Percentiles rank a stretch among this genome's conserved stretches.
Conservation (phyloP, 1,140 invertebrate species). For the Solen grandis region DNA sequence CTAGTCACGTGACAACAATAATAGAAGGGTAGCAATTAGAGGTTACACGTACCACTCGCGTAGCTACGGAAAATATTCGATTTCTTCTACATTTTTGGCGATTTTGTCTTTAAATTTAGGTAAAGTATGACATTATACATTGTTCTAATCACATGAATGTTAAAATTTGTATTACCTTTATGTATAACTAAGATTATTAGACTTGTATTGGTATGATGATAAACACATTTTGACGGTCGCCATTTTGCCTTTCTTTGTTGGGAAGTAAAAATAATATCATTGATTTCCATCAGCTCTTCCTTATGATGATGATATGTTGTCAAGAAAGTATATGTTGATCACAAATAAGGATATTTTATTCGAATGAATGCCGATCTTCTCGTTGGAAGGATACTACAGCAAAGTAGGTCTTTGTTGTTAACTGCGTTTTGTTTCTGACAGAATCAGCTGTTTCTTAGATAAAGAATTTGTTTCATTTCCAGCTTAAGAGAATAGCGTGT, state of each 20-base stretch:
- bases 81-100: neutral
- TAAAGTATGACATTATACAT: neutral
- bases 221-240: conserved; percentile 44
- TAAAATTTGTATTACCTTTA: neutral
- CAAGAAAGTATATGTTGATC: neutral
- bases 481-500: no score
- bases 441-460: no score
- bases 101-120: neutral
- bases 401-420: neutral
- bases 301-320: neutral
- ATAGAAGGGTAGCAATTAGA: conserved; percentile 56
- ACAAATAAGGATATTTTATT: neutral
- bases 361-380: neutral
- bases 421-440: neutral
- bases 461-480: no score
- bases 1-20: conserved; percentile 49
- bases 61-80: conserved; percentile 25
- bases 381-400: neutral
- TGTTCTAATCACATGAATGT: neutral
- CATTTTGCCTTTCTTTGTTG: conserved; percentile 54
- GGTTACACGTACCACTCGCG: conserved; percentile 51
- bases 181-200: neutral
- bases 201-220: neutral
- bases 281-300: neutral
- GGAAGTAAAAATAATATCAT: neutral